Evolutionary conservation across 2,113 vertebrate genomes (phyloP), one percentile per base, ranked within the genome.

Genomic region (Dinomys branickii): DNA sequence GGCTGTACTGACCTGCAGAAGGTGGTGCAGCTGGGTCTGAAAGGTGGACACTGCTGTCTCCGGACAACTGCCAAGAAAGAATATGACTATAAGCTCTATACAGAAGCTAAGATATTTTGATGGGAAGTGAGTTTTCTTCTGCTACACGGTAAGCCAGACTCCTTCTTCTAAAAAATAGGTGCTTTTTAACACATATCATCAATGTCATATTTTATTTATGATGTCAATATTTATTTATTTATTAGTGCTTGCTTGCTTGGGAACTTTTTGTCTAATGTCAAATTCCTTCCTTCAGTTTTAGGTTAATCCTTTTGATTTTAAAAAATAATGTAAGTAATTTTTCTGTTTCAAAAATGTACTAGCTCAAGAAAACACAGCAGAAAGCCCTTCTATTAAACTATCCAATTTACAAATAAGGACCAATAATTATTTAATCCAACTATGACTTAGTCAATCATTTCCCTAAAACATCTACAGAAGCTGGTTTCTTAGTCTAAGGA

Each of bases 1-100:
- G 63, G 98, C 94, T 94, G 92, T 92, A 99, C 99, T 98, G 98
- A 99, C 99, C 98, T 99, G 99, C 95, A 86, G 98, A 96, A 44
- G 98, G 98, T 95, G 99, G 98, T 77, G 98, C 96, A 52, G 92
- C 98, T 0, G 99, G 61, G 12, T 99, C 99, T 65, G 98, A 91
- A 8, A 98, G 97, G 71, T 98, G 98, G 97, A 98, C 95, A 75
- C 96, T 96, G 98, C 73, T 61, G 54, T 94, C 96, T 98, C 99
- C 98, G 1, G 99, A 98, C 90, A 98, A 98, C 99, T 99, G 98
- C 81, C 85, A 98, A 69, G 47, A 89, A 97, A 97, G 96, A 84
- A 87, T 4, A 92, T 13, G 59, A 93, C 38, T 56, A 56, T 90
- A 82, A 30, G 35, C 6, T 90, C 90, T 86, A 1, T 16, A 2